Base-by-base conservation (phyloP, 2,113 vertebrate species). In the Engystomops pustulosus region DNA sequence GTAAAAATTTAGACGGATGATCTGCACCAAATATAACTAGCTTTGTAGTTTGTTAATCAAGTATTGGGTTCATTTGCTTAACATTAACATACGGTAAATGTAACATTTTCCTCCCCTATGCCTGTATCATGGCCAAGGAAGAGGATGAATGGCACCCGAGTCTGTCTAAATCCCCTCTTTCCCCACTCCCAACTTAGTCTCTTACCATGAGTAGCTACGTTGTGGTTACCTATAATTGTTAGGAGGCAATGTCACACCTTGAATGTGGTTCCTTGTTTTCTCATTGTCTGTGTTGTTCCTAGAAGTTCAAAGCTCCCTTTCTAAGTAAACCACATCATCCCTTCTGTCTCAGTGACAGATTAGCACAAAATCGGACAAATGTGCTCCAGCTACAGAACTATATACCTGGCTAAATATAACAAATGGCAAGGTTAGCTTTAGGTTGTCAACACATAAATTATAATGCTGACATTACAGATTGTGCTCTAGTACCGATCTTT, bases 351-450 rank as follows among this genome's bases (percentile, higher is more conserved):
- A 6, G 36, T 79, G 55, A 79, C 36, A 47, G 77, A 79, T 65
- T 78, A 47, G 23, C 20, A 47, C 27, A 67, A 36, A 67, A 79
- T 79, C 38, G 38, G 77, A 79, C 55, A 65, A 79, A 65, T 67
- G 55, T 67, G n/a, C 75, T 60, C 32, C 36, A 78, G 49, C 32
- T 78, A 41, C n/a, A 60, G 53, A 78, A 78, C 75, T 78, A 60
- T 78, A 78, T 78, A 60, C 51, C 18, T 60, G 34, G 51, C 20
- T 78, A 78, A 58, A 58, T 60, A 78, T 78, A 78, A 78, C 75
- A 78, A 78, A 78, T 78, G 51, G 53, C 75, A 17, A 67, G 36
- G 55, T 47, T 67, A 65, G 38, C 36, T 47, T 55, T 25, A 32
- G 77, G 30, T 62, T 79, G 53, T 79, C 58, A 67, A 45, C 58